phyloP scores from a whole-genome alignment of 2,888 invertebrate genomes.

The Apantesis nais region DNA sequence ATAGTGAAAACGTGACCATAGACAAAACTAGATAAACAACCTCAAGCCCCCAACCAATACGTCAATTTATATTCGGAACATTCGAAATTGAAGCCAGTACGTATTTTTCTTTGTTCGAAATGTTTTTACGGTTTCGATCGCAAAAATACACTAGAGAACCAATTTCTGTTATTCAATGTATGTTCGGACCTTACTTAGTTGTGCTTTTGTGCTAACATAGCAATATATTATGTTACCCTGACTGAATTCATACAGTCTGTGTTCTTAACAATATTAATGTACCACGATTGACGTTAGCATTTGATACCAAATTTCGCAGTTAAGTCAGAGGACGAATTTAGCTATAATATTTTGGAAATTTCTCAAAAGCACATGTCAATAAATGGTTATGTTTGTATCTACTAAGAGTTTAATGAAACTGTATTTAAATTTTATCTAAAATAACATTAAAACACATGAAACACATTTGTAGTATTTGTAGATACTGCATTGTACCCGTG shows the following conservation, averaged over 20 bases:
- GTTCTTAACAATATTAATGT: slow-evolving; percentile 41
- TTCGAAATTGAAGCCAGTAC: background rate
- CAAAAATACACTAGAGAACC: slow-evolving; percentile 1
- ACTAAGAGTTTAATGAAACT: background rate
- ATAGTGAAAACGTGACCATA: slow-evolving; percentile 1
- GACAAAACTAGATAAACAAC: slow-evolving; percentile 2
- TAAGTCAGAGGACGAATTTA: slow-evolving; percentile 9
- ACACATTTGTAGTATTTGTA: too few relatives aligned
- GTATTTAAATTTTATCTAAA: too few relatives aligned
- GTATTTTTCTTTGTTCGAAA: slow-evolving; percentile 17
- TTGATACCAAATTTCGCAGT: slow-evolving; percentile 27
- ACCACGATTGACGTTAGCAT: slow-evolving; percentile 15
- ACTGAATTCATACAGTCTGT: slow-evolving; percentile 58
- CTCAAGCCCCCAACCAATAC: background rate
- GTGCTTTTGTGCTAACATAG: slow-evolving; percentile 36
- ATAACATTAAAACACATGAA: too few relatives aligned
- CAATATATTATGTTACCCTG: slow-evolving; percentile 7
- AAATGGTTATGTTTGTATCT: background rate
- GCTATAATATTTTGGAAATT: background rate
- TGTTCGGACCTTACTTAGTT: slow-evolving; percentile 7
- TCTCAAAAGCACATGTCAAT: background rate
- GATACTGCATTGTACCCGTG: too few relatives aligned
- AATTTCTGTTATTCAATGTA: slow-evolving; percentile 11
- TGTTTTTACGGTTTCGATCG: slow-evolving; percentile 9
- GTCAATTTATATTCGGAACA: background rate